A percentile compares a stretch with the other conserved stretches of the same genome.
Conservation (phyloP, 2,797 vertebrate species). For the Halcyon leucocephala region DNA sequence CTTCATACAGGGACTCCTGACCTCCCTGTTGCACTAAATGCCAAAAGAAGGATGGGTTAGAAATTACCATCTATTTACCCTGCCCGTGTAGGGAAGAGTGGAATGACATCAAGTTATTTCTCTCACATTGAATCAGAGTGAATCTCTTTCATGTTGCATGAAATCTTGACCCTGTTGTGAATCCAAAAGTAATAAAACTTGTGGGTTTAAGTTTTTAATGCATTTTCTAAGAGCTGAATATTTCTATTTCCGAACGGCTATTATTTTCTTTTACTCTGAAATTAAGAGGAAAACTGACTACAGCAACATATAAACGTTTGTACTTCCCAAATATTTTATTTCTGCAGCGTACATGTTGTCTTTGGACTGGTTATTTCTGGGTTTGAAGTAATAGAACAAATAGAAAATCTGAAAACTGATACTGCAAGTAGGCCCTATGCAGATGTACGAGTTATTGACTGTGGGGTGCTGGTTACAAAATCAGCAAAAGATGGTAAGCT, state of each 20-base stretch:
- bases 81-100: not conserved
- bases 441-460: constrained; percentile 95
- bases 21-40: not conserved
- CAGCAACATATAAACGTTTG: not conserved
- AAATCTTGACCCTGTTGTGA: not conserved
- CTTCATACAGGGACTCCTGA: not conserved
- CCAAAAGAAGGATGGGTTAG: not conserved
- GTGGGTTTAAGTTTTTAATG: not conserved
- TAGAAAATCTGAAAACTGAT: constrained; percentile 96
- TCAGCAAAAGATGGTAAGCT: constrained; percentile 89
- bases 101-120: not conserved
- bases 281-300: not conserved
- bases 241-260: too few relatives aligned
- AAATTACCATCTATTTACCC: not conserved
- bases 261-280: not conserved
- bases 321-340: constrained; percentile 11
- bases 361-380: constrained; percentile 97
- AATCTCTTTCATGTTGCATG: not conserved
- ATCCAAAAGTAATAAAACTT: not conserved
- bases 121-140: not conserved
- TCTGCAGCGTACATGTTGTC: constrained; percentile 93
- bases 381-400: constrained; percentile 97
- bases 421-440: constrained; percentile 96
- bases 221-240: not conserved
- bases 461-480: constrained; percentile 92